Evolutionary conservation across 30 jellyfish, hydroid and myxozoan genomes (phyloP).

Genomic region (Chironex yamaguchii): DNA sequence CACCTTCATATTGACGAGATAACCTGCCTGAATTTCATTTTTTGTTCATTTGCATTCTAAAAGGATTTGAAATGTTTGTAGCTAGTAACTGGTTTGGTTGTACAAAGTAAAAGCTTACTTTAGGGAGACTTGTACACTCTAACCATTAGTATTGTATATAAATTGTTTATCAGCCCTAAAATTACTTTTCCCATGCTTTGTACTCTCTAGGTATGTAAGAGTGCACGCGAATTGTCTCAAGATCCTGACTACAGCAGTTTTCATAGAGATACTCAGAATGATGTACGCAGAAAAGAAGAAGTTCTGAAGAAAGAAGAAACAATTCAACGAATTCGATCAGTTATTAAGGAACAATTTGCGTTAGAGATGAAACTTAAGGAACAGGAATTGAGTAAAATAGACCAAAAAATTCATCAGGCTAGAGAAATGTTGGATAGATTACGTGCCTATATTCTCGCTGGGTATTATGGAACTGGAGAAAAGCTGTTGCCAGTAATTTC

Average conservation of each 20-base stretch:
- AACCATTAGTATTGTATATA: too few species aligned
- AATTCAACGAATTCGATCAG: conserved; percentile 56
- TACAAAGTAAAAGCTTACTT: too few species aligned
- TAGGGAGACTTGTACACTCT: too few species aligned
- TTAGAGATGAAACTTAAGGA: conserved; percentile 79
- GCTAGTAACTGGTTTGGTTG: too few species aligned
- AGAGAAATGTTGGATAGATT: conserved; percentile 76
- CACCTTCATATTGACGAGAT: too few species aligned
- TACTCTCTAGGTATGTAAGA: conserved; percentile 44
- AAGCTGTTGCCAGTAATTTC: conserved; percentile 48
- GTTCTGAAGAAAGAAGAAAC: conserved; percentile 64
- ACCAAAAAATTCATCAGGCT: conserved; percentile 76
- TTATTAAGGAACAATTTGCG: conserved; percentile 74
- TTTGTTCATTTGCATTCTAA: too few species aligned
- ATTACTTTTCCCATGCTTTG: too few species aligned
- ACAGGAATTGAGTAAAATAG: conserved; percentile 74
- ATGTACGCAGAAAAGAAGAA: conserved; percentile 54
- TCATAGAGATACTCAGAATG: conserved; percentile 46
- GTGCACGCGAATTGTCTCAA: conserved; percentile 24
- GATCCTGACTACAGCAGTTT: conserved; percentile 89
- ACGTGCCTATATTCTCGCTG: conserved; percentile 89
- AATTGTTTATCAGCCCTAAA: too few species aligned
- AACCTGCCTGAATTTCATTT: too few species aligned
- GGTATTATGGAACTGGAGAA: conserved; percentile 87
- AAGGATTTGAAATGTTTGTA: too few species aligned